These are phyloP conservation scores for Anabas testudineus DNA, from an alignment of 2,797 vertebrate genomes.

Conservation along the genomic window DNA sequence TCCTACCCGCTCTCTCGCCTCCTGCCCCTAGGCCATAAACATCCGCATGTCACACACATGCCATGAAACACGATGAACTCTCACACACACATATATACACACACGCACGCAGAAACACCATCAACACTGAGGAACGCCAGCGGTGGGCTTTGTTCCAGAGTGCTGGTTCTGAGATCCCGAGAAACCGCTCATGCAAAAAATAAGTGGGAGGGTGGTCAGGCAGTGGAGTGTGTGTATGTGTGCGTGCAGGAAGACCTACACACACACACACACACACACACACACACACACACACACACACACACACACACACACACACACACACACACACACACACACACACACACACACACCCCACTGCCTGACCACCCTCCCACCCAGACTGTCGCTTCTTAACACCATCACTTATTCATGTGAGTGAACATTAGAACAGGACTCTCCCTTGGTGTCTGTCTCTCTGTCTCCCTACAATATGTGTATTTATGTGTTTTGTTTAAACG, in stretches of 20 bases:
- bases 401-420: slow-evolving; percentile 79
- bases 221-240: slow-evolving; percentile 24
- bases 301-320: slow-evolving; percentile 19
- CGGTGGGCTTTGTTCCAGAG: slow-evolving; percentile 74
- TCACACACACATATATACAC: slow-evolving; percentile 25
- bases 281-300: slow-evolving; percentile 11
- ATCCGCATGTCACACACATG: slow-evolving; percentile 77
- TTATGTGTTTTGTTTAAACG: slow-evolving; percentile 16
- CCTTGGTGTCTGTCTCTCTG: slow-evolving; percentile 48
- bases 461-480: slow-evolving; percentile 27
- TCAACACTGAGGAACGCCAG: slow-evolving; percentile 64
- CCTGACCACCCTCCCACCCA: slow-evolving; percentile 51
- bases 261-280: slow-evolving; percentile 11
- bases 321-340: neutral
- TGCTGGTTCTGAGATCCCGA: slow-evolving; percentile 59
- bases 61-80: slow-evolving; percentile 66
- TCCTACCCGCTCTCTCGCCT: slow-evolving; percentile 55
- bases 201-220: too few relatives aligned
- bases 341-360: slow-evolving; percentile 19
- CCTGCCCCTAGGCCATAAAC: slow-evolving; percentile 77
- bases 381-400: slow-evolving; percentile 73
- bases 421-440: slow-evolving; percentile 75
- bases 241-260: neutral
- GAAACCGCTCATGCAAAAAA: slow-evolving; percentile 65
- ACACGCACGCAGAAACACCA: slow-evolving; percentile 22